Evolutionary conservation across 2,113 vertebrate species (phyloP).

Genomic region (Cynoglossus semilaevis): DNA sequence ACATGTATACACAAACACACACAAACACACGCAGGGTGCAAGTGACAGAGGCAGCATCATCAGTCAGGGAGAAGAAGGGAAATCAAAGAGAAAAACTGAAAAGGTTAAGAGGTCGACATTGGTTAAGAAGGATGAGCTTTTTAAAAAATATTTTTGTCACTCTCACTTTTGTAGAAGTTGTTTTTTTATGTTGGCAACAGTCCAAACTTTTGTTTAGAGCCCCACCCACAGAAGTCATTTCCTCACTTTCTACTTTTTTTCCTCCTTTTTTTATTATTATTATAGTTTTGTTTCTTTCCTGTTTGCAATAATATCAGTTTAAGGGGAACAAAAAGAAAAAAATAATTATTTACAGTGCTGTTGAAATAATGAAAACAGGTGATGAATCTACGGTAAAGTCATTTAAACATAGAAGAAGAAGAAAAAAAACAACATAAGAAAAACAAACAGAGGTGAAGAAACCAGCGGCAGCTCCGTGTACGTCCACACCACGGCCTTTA

Average conservation of each 20-base stretch:
- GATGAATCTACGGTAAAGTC: slow-evolving; percentile 96
- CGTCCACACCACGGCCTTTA: slow-evolving; percentile 80
- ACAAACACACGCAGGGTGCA: no score
- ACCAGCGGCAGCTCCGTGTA: slow-evolving; percentile 81
- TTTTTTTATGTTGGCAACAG: slow-evolving; percentile 76
- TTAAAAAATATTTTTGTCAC: slow-evolving; percentile 75
- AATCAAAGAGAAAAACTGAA: slow-evolving; percentile 44
- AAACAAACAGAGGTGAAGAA: slow-evolving; percentile 64
- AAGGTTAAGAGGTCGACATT: slow-evolving; percentile 29
- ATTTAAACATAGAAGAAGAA: slow-evolving; percentile 89
- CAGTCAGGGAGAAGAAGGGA: slow-evolving; percentile 19
- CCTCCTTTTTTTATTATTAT: slow-evolving; percentile 64
- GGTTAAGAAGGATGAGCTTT: slow-evolving; percentile 51
- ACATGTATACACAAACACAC: no score
- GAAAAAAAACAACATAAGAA: slow-evolving; percentile 68
- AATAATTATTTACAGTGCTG: slow-evolving; percentile 99
- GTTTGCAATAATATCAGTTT: slow-evolving; percentile 79
- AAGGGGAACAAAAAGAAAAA: slow-evolving; percentile 60
- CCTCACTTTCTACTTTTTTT: slow-evolving; percentile 66
- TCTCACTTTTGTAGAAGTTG: slow-evolving; percentile 36
- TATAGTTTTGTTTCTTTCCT: slow-evolving; percentile 34
- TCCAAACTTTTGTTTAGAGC: slow-evolving; percentile 75
- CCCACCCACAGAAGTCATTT: slow-evolving; percentile 70
- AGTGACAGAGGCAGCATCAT: slow-evolving; percentile 22
- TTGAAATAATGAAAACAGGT: slow-evolving; percentile 98